These are phyloP conservation scores for Leptinotarsa lineolata DNA, from an alignment of 1,140 invertebrate genomes.

Conservation along the genomic window DNA sequence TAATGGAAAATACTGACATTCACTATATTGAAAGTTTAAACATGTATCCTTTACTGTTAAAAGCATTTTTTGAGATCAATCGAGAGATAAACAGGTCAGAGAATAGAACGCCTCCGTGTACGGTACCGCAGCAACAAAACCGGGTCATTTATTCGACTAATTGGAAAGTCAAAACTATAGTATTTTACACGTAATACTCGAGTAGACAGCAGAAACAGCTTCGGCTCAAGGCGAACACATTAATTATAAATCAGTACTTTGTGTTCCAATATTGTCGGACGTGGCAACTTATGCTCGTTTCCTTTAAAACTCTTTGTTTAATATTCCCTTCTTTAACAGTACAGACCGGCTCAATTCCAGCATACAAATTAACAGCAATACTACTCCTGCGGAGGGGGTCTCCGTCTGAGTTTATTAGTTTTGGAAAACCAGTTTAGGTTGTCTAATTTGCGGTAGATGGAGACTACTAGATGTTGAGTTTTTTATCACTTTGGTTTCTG, in stretches of 20 bases:
- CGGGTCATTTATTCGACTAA: conserved; percentile 41
- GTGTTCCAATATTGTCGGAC: background rate
- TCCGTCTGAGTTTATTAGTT: background rate
- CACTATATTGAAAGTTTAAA: no score
- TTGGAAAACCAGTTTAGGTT: background rate
- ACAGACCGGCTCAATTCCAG: background rate
- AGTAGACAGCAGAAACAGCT: conserved; percentile 34
- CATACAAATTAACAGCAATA: background rate
- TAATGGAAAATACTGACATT: no score
- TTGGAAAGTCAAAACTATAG: conserved; percentile 41
- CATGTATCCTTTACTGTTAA: no score
- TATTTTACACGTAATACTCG: conserved; percentile 39
- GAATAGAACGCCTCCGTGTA: background rate
- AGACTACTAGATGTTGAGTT: no score
- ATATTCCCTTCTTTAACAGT: background rate
- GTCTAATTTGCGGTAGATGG: background rate
- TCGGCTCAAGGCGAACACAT: conserved; percentile 22
- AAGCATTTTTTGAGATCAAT: no score
- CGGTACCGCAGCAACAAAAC: background rate
- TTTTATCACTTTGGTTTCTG: no score
- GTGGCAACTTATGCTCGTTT: background rate
- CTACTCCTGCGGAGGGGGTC: background rate
- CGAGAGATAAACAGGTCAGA: no score
- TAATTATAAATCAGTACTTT: conserved; percentile 7
- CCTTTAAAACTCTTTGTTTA: background rate